Evolutionary conservation across 1,140 invertebrate species (phyloP).

Genomic region (Microplitis demolitor): DNA sequence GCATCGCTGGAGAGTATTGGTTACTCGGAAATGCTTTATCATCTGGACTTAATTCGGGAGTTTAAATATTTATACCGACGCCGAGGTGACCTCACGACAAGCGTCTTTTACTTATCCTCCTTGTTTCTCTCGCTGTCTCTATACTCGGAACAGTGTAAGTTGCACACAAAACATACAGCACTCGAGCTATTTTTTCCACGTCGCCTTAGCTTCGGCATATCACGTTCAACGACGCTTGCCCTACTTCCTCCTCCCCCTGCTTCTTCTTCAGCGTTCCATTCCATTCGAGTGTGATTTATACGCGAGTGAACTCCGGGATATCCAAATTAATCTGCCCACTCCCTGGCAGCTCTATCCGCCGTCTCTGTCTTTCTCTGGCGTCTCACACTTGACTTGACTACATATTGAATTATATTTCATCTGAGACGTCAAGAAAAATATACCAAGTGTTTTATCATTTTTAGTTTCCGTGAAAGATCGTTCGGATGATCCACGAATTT

Average conservation of each 20-base stretch:
- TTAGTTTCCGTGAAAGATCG: too few species aligned
- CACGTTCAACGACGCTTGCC: not conserved
- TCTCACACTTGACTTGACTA: not conserved
- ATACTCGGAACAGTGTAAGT: too few species aligned
- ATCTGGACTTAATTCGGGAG: conserved; percentile 53
- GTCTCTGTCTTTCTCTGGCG: not conserved
- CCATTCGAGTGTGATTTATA: conserved; percentile 37
- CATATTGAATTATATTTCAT: conserved; percentile 24
- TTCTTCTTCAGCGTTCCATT: not conserved
- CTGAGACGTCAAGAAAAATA: not conserved
- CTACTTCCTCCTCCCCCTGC: conserved; percentile 1
- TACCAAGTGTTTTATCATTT: too few species aligned
- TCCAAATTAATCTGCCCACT: conserved; percentile 31
- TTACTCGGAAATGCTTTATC: conserved; percentile 52
- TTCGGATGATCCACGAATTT: too few species aligned
- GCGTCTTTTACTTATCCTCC: not conserved
- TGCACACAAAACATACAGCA: not conserved
- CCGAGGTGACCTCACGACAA: conserved; percentile 50
- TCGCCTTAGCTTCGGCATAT: conserved; percentile 5
- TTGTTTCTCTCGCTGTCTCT: conserved; percentile 6
- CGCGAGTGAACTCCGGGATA: conserved; percentile 34
- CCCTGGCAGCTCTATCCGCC: not conserved
- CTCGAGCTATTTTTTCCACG: conserved; percentile 45
- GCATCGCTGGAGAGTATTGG: not conserved
- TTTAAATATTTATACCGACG: conserved; percentile 55